Evolutionary conservation across 2,113 vertebrate species (phyloP).

Genomic region (Circaetus gallicus): DNA sequence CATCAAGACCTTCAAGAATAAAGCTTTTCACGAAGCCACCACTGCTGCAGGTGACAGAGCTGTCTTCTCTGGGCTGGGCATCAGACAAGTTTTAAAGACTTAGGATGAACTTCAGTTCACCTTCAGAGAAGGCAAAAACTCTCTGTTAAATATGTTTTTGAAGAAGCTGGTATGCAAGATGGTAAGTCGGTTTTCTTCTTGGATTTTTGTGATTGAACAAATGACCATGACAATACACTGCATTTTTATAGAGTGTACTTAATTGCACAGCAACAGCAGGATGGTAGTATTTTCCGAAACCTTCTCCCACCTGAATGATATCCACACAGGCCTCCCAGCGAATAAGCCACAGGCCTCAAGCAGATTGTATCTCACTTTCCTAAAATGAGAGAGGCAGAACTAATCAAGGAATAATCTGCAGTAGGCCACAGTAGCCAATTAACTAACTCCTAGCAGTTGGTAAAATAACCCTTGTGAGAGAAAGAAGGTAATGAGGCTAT

Average conservation of each 20-base stretch:
- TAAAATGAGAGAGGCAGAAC: neutral
- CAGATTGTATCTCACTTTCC: neutral
- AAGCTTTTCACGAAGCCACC: neutral
- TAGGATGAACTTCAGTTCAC: neutral
- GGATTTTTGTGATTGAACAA: neutral
- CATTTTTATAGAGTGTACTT: neutral
- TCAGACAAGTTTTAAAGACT: neutral
- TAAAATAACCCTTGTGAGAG: neutral
- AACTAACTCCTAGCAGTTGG: neutral
- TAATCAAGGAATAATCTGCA: neutral
- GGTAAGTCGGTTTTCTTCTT: neutral
- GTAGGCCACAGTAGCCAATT: neutral
- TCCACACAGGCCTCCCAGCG: neutral
- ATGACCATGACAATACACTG: neutral
- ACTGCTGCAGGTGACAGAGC: fast-evolving
- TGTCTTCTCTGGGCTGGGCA: neutral
- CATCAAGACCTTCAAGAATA: neutral
- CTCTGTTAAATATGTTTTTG: neutral
- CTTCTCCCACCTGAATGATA: neutral
- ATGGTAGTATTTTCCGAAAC: neutral
- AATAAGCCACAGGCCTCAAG: neutral
- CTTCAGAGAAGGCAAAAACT: neutral
- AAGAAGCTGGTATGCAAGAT: neutral
- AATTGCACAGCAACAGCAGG: neutral
- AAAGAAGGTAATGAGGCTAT: neutral